These are phyloP conservation scores for Etheostoma perlongum DNA, from an alignment of 2,797 vertebrate genomes.

Conservation along the genomic window DNA sequence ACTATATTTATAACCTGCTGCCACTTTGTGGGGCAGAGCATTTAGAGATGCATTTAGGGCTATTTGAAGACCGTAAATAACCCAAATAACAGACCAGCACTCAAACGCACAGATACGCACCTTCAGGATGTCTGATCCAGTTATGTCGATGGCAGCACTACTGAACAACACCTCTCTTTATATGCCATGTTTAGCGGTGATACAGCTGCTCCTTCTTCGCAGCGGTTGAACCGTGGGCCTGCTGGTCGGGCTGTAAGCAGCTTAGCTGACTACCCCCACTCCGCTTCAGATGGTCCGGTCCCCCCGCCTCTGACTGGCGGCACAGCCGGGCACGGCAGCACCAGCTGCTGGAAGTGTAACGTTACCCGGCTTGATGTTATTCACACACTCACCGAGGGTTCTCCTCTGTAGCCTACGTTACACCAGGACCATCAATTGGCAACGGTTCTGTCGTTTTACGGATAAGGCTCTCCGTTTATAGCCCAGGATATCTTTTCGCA, in stretches of 20 bases:
- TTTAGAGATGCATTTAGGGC: not conserved
- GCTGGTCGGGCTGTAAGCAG: slow-evolving; percentile 67
- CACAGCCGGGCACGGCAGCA: slow-evolving; percentile 39
- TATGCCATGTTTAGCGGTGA: slow-evolving; percentile 53
- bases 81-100: not conserved
- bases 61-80: not conserved
- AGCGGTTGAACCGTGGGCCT: slow-evolving; percentile 55
- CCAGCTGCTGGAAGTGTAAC: slow-evolving; percentile 48
- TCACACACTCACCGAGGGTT: slow-evolving; percentile 1
- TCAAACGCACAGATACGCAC: slow-evolving; percentile 61
- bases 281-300: slow-evolving; percentile 72
- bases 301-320: slow-evolving; percentile 55
- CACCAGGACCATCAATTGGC: not conserved
- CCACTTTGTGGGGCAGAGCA: not conserved
- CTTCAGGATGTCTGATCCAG: slow-evolving; percentile 65
- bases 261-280: slow-evolving; percentile 72
- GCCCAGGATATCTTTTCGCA: slow-evolving; percentile 1
- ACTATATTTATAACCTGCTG: not conserved
- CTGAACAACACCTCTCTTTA: slow-evolving; percentile 41
- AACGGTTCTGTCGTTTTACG: not conserved
- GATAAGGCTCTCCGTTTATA: not conserved
- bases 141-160: slow-evolving; percentile 49
- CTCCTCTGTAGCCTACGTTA: not conserved
- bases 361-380: slow-evolving; percentile 2
- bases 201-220: slow-evolving; percentile 52